These are phyloP conservation scores for Drosophila neotestacea DNA, from an alignment of 2,888 invertebrate species.

Conservation along the genomic window DNA sequence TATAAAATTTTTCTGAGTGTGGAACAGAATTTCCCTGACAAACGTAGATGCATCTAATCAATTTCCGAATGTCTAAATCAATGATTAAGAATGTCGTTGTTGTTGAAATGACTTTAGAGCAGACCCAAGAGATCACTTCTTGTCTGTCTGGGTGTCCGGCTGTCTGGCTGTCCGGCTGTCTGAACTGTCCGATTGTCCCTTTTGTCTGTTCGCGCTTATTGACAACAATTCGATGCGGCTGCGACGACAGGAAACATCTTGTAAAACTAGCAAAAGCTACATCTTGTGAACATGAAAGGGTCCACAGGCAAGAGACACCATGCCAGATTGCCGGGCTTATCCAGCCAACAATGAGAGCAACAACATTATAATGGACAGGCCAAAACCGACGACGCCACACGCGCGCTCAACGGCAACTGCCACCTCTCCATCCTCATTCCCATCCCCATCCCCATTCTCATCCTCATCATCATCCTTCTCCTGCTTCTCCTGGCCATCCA, in stretches of 20 bases:
- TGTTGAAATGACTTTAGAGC: conserved; percentile 42
- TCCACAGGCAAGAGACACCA: conserved; percentile 39
- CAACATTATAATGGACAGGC: conserved; percentile 82
- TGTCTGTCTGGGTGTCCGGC: conserved; percentile 20
- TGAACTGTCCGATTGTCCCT: conserved; percentile 19
- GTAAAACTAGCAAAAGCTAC: conserved; percentile 84
- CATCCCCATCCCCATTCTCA: conserved; percentile 17
- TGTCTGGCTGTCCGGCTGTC: conserved; percentile 13
- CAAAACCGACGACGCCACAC: conserved; percentile 70
- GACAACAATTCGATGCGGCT: conserved; percentile 85
- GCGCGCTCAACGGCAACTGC: conserved; percentile 57
- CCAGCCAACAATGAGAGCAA: conserved; percentile 80
- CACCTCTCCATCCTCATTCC: conserved; percentile 3
- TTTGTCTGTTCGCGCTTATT: conserved; percentile 78
- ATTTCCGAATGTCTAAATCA: conserved; percentile 81
- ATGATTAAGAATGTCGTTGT: conserved; percentile 76
- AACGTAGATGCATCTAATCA: conserved; percentile 70
- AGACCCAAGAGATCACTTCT: conserved; percentile 28
- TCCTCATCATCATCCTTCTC: conserved; percentile 16
- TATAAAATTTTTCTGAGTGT: conserved; percentile 16
- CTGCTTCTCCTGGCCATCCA: conserved; percentile 30
- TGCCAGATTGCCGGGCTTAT: conserved; percentile 68
- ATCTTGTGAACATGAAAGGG: conserved; percentile 83
- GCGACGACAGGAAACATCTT: conserved; percentile 85
- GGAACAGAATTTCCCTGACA: conserved; percentile 23